Percentiles rank a stretch among this genome's conserved stretches.
Conservation (phyloP, 2,888 invertebrate species). For the Didymodactylos carnosus region DNA sequence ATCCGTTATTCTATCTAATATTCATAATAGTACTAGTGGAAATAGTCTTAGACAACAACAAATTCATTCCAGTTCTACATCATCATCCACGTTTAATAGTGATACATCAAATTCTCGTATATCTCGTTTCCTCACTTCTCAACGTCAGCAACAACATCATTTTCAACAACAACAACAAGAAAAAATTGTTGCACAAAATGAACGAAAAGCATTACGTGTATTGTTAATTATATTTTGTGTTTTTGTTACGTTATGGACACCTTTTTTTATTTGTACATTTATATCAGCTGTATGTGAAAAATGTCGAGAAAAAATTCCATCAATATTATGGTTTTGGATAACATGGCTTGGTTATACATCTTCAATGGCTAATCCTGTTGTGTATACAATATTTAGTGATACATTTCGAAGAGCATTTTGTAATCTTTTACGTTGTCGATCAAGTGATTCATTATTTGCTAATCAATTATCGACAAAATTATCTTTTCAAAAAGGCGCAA, state of each 20-base stretch:
- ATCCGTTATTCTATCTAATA: no score
- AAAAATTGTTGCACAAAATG: slow-evolving; percentile 20
- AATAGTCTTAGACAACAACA: background rate
- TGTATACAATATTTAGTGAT: slow-evolving; percentile 34
- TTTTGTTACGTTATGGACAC: slow-evolving; percentile 31
- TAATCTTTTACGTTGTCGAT: slow-evolving; percentile 24
- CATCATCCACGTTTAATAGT: background rate
- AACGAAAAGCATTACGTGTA: slow-evolving; percentile 32
- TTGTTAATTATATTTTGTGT: slow-evolving; percentile 32
- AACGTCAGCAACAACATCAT: background rate
- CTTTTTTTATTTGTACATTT: slow-evolving; percentile 30
- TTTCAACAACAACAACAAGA: background rate
- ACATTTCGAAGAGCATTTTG: slow-evolving; percentile 28
- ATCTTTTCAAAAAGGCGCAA: background rate
- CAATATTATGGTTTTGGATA: slow-evolving; percentile 25
- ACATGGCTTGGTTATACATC: slow-evolving; percentile 32
- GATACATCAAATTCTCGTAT: background rate
- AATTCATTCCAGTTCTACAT: background rate
- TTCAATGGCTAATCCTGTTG: slow-evolving; percentile 31
- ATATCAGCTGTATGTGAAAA: slow-evolving; percentile 22
- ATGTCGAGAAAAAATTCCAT: slow-evolving; percentile 22
- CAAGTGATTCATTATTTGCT: background rate
- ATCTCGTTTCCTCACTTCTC: no score
- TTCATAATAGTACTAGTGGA: background rate
- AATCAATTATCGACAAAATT: background rate